Conservation (phyloP, 2,888 invertebrate genomes). For the Drosophila robusta region DNA sequence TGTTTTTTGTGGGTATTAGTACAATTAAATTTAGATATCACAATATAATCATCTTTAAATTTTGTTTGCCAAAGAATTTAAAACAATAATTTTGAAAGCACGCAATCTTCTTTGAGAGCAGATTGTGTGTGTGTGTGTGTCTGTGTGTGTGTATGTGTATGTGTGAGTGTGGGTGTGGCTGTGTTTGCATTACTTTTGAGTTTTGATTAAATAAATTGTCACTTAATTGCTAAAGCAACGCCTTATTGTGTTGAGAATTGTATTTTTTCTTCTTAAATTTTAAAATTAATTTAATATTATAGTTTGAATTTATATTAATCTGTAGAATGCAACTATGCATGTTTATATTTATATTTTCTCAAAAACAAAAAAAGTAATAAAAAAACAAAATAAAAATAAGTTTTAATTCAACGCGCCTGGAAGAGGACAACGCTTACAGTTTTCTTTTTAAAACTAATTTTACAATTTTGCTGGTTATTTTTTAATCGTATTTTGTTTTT, state of each 20-base stretch:
- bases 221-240: conserved; percentile 32
- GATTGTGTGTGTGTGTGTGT: conserved; percentile 10
- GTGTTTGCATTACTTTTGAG: conserved; percentile 7
- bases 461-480: conserved; percentile 7
- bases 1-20: conserved; percentile 36
- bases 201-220: conserved; percentile 41
- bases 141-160: conserved; percentile 6
- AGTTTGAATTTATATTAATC: conserved; percentile 24
- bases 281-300: conserved; percentile 27
- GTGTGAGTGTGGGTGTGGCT: conserved; percentile 13
- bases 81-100: conserved; percentile 26
- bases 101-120: conserved; percentile 1
- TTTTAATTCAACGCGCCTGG: conserved; percentile 2
- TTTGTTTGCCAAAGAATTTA: conserved; percentile 51
- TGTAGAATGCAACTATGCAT: conserved; percentile 24
- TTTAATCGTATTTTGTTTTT: neutral
- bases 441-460: conserved; percentile 6
- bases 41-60: conserved; percentile 71
- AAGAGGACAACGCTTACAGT: conserved; percentile 17
- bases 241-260: conserved; percentile 25
- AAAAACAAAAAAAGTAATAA: conserved; percentile 6
- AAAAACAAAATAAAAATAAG: conserved; percentile 16
- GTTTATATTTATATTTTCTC: conserved; percentile 7
- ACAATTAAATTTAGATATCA: conserved; percentile 72
- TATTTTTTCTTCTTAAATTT: conserved; percentile 35